Evolutionary conservation across 2,797 vertebrate genomes (phyloP).

Genomic region (Diceros bicornis): DNA sequence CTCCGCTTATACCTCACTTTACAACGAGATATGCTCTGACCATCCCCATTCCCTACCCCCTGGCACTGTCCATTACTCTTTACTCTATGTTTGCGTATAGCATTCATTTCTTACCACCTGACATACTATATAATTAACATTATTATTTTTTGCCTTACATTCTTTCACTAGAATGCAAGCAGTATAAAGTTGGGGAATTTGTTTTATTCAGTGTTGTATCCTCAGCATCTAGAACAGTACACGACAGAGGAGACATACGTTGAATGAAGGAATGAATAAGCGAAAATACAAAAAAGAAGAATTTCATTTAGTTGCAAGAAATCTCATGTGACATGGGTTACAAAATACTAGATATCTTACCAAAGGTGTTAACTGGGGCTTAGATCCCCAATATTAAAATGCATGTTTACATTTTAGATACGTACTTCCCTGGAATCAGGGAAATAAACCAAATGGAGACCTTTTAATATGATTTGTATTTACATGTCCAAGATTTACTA

Average conservation of each 20-base stretch:
- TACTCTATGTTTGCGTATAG: constrained; percentile 42
- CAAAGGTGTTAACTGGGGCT: constrained; percentile 11
- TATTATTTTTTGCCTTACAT: constrained; percentile 33
- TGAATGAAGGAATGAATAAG: constrained; percentile 58
- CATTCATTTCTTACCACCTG: constrained; percentile 47
- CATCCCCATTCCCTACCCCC: neutral
- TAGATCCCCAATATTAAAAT: constrained; percentile 20
- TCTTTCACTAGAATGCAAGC: constrained; percentile 14
- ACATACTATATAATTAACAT: neutral
- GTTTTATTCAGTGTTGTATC: constrained; percentile 17
- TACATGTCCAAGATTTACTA: neutral
- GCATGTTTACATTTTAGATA: constrained; percentile 35
- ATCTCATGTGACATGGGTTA: neutral
- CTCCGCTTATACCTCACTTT: constrained; percentile 17
- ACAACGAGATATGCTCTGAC: constrained; percentile 34
- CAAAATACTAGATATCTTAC: constrained; percentile 31
- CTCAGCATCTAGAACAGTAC: neutral
- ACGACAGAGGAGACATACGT: neutral
- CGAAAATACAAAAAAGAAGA: neutral
- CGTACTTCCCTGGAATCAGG: neutral
- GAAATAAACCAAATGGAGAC: neutral
- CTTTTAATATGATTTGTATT: constrained; percentile 13
- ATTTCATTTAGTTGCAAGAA: constrained; percentile 59
- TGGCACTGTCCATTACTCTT: neutral
- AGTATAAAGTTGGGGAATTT: constrained; percentile 9